Evolutionary conservation across 2,888 invertebrate genomes (phyloP), one percentile per base, ranked within the genome.

Genomic region (Gnatocerus cornutus): DNA sequence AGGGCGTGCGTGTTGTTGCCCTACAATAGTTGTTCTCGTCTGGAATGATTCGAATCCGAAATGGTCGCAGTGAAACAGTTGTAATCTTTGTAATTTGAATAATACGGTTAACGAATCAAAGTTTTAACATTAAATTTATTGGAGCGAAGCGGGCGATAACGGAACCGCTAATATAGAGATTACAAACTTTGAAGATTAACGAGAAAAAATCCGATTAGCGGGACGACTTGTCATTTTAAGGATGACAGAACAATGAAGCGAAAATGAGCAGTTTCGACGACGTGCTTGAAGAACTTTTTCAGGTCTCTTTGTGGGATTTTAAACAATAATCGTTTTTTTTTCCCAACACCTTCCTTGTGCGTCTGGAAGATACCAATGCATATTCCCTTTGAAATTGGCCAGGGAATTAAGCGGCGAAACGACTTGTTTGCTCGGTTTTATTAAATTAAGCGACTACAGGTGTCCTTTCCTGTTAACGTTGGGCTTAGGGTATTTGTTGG

Each of bases 71-170:
- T 7, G 33, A 9, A 63, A 55, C 46, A 65, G 55, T 56, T 13
- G 53, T 56, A 66, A 56, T 66, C 65, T 56, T 14, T 8, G 65
- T 56, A 66, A 66, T 66, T 66, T 66, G 65, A 56, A 66, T 66
- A 66, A 66, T 66, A 39, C 65, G 58, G 37, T 66, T 66, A 66
- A 56, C 46, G 65, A 66, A 56, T 66, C 65, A 58, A 58, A 66
- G 46, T 66, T 66, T 66, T 58, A 66, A 48, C 56, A 37, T 45
- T 21, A 39, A 56, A 66, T 66, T 66, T 66, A 66, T 66, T 64
- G 55, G 33, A 55, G 64, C 45, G 30, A 39, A 52, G n/a, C 16
- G 9, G 52, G 52, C 29, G 62, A 63, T 52, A 50, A 48, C 39
- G 27, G 43, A 27, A 48, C 52, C 52, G 62, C 59, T 59, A 59